Conservation (phyloP, 2,888 invertebrate species). For the Nudaria mundana region DNA sequence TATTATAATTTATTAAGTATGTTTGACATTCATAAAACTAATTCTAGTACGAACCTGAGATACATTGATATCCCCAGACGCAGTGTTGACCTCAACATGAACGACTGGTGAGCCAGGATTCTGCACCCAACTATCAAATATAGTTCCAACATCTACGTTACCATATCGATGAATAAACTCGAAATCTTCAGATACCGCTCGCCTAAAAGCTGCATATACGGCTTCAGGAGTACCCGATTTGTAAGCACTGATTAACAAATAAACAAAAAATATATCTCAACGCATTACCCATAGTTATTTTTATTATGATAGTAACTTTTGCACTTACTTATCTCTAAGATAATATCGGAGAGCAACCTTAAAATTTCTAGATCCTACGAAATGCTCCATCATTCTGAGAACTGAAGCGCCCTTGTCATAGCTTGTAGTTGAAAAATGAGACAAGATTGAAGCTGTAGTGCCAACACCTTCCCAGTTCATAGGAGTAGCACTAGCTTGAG, state of each 20-base stretch:
- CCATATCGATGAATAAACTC: constrained; percentile 42
- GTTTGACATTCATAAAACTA: no score
- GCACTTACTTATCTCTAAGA: constrained; percentile 76
- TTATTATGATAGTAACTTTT: no score
- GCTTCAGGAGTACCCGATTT: constrained; percentile 55
- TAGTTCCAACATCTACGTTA: constrained; percentile 49
- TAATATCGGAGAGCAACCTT: constrained; percentile 80
- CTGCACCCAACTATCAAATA: constrained; percentile 83
- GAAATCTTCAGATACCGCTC: constrained; percentile 51
- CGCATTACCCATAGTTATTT: no score
- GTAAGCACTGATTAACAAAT: constrained; percentile 48
- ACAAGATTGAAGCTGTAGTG: constrained; percentile 71
- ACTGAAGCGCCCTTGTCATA: constrained; percentile 86
- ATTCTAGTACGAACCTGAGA: constrained; percentile 61
- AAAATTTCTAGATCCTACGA: constrained; percentile 80
- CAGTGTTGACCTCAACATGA: constrained; percentile 64
- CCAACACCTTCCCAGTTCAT: constrained; percentile 80
- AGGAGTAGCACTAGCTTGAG: constrained; percentile 57
- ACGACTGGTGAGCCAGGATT: constrained; percentile 83
- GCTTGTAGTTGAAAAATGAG: constrained; percentile 85
- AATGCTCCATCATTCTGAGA: constrained; percentile 85
- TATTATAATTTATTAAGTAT: no score
- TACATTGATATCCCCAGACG: constrained; percentile 47
- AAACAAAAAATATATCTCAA: no score
- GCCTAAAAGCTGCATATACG: constrained; percentile 59